These are phyloP conservation scores for Ceratosolen solmsi DNA, from an alignment of 1,140 invertebrate species.

Conservation along the genomic window DNA sequence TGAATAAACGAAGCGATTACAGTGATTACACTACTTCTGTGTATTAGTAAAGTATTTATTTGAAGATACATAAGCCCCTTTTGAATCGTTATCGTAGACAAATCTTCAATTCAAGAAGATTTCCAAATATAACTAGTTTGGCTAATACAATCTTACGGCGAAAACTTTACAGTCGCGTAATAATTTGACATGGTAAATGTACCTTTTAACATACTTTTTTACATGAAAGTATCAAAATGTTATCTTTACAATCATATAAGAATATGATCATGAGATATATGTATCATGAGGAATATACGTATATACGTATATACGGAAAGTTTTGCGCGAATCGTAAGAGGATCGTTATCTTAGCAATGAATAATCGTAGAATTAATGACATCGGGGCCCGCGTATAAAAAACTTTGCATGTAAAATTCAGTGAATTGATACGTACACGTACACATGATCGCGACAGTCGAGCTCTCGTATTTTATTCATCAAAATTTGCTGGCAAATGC, in stretches of 20 bases:
- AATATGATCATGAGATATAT: neutral
- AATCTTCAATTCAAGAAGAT: neutral
- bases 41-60: neutral
- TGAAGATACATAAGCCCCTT: neutral
- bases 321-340: neutral
- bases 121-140: neutral
- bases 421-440: neutral
- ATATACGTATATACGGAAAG: neutral
- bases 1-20: neutral
- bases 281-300: too few species aligned
- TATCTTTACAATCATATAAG: neutral
- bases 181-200: too few species aligned
- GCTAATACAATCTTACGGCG: neutral
- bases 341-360: neutral
- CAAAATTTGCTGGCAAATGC: too few species aligned
- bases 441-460: too few species aligned
- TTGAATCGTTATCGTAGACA: neutral
- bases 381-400: neutral
- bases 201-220: too few species aligned
- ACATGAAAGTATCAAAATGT: neutral
- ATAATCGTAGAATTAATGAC: neutral
- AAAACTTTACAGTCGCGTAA: neutral
- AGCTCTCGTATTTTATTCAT: too few species aligned
- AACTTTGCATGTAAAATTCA: neutral
- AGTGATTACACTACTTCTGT: neutral